phyloP scores from a whole-genome alignment of 1,140 invertebrate genomes.

The Linepithema humile region DNA sequence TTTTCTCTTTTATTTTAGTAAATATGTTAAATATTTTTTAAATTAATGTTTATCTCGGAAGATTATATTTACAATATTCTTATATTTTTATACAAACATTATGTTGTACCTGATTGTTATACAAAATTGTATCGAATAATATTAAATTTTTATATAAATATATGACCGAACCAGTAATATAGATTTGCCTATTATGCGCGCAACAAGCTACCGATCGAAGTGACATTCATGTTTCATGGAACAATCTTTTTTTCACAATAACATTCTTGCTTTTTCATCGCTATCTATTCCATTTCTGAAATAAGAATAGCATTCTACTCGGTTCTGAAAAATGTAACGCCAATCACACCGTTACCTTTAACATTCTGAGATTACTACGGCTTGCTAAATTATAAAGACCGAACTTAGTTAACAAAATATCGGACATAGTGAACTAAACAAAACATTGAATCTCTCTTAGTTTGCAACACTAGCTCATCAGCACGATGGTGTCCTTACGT shows the following conservation, averaged over 20 bases:
- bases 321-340: not conserved
- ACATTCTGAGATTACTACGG: not conserved
- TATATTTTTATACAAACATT: not conserved
- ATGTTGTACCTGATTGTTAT: not conserved
- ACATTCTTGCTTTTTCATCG: not conserved
- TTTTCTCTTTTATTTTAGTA: not conserved
- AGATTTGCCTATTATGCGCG: not conserved
- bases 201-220: constrained; percentile 8
- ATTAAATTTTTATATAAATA: too few species aligned
- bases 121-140: not conserved
- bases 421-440: not conserved
- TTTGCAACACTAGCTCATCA: not conserved
- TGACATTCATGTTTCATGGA: not conserved
- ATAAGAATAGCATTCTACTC: not conserved
- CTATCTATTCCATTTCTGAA: not conserved
- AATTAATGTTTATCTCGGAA: not conserved
- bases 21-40: not conserved
- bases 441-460: not conserved
- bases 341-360: not conserved
- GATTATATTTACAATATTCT: too few species aligned
- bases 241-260: not conserved
- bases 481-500: not conserved
- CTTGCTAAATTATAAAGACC: not conserved
- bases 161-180: not conserved
- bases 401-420: not conserved